These are phyloP conservation scores for Acomys russatus DNA, from an alignment of 2,797 vertebrate genomes.

Conservation along the genomic window DNA sequence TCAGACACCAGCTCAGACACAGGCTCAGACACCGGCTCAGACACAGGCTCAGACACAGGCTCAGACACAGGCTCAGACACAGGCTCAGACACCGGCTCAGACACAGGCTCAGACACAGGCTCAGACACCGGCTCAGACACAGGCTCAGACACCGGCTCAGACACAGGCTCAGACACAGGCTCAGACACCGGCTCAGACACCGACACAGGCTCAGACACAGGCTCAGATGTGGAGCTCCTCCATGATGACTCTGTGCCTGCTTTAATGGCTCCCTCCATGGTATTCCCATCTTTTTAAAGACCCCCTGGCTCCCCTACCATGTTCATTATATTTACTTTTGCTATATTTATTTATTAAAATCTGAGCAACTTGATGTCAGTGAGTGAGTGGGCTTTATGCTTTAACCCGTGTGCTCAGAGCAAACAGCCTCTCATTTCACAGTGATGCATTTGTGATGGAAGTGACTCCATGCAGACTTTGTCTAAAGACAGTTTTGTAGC, in stretches of 20 bases:
- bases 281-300: neutral
- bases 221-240: neutral
- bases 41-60: neutral
- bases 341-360: neutral
- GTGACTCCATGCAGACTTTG: conserved; percentile 13
- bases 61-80: neutral
- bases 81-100: neutral
- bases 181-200: neutral
- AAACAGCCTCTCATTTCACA: neutral
- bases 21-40: neutral
- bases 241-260: neutral
- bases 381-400: neutral
- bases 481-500: neutral
- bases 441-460: neutral
- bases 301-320: neutral
- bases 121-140: neutral
- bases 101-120: neutral
- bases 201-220: neutral
- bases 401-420: neutral
- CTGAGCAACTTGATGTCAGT: neutral
- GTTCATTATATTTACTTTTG: neutral
- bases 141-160: neutral
- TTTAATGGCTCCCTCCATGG: neutral
- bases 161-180: neutral
- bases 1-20: neutral